Conservation (phyloP, 2,888 invertebrate species). For the Deilephila elpenor region DNA sequence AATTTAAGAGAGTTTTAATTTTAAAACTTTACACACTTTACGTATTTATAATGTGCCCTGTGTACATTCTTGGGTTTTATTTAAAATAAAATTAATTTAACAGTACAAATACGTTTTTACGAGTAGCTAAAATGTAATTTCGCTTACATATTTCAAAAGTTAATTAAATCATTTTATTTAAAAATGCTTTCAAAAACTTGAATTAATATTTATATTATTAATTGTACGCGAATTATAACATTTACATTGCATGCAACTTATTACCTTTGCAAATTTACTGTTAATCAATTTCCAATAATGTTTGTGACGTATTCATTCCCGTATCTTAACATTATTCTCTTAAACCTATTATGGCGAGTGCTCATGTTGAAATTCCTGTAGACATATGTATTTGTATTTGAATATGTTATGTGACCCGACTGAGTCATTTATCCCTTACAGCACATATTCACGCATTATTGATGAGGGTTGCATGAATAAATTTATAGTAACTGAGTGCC, state of each 20-base stretch:
- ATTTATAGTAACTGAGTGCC: slow-evolving; percentile 5
- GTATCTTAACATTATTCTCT: not conserved
- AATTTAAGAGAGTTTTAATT: slow-evolving; percentile 1
- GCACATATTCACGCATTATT: slow-evolving; percentile 4
- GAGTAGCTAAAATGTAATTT: not conserved
- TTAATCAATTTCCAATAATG: no score
- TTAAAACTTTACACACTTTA: not conserved
- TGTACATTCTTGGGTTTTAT: no score
- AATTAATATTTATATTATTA: no score
- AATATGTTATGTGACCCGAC: slow-evolving; percentile 8
- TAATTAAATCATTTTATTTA: no score
- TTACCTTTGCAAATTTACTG: no score
- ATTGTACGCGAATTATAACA: no score
- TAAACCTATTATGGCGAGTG: not conserved
- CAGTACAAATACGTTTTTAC: not conserved
- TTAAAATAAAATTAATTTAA: not conserved
- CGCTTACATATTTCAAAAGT: not conserved
- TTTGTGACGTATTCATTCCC: no score
- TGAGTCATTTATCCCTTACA: slow-evolving; percentile 8
- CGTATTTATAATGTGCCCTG: not conserved
- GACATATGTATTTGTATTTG: slow-evolving; percentile 1
- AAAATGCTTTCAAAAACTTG: no score
- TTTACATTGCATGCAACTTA: no score
- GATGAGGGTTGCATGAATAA: slow-evolving; percentile 18
- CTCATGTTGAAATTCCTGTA: not conserved